These are phyloP conservation scores for Atrichornis clamosus DNA, from an alignment of 2,113 vertebrate genomes.

Conservation along the genomic window DNA sequence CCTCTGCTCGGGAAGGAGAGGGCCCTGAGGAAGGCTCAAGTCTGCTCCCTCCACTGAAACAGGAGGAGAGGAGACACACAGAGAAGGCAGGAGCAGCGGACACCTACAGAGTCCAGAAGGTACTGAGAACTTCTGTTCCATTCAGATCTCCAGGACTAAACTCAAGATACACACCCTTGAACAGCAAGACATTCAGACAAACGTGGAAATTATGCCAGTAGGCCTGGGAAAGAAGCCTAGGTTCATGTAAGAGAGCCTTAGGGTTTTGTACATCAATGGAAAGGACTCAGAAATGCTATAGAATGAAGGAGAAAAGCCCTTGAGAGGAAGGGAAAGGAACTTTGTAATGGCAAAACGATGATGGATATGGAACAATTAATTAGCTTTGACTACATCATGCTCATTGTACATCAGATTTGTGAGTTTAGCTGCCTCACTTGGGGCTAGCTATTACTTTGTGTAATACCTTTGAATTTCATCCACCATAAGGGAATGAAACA, in stretches of 20 bases:
- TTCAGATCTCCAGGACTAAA: neutral
- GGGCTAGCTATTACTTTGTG: slow-evolving; percentile 13
- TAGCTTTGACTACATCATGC: neutral
- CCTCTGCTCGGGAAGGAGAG: neutral
- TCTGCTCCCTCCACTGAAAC: neutral
- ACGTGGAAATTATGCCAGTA: neutral
- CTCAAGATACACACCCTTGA: neutral
- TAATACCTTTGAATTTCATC: slow-evolving; percentile 30
- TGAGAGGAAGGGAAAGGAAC: neutral
- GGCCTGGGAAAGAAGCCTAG: neutral
- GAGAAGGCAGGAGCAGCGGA: neutral
- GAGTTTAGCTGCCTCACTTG: neutral
- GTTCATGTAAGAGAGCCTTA: neutral
- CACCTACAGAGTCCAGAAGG: neutral
- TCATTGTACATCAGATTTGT: neutral
- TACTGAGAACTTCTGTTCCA: neutral
- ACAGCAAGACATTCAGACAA: neutral
- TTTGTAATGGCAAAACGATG: slow-evolving; percentile 28
- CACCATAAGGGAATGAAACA: slow-evolving; percentile 45
- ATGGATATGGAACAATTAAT: slow-evolving; percentile 41
- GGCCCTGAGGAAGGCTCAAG: neutral
- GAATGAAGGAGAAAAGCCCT: neutral
- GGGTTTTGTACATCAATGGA: neutral
- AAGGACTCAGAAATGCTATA: neutral
- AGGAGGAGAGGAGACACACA: neutral